Evolutionary conservation across 1,140 invertebrate species (phyloP).

Genomic region (Orius laevigatus): DNA sequence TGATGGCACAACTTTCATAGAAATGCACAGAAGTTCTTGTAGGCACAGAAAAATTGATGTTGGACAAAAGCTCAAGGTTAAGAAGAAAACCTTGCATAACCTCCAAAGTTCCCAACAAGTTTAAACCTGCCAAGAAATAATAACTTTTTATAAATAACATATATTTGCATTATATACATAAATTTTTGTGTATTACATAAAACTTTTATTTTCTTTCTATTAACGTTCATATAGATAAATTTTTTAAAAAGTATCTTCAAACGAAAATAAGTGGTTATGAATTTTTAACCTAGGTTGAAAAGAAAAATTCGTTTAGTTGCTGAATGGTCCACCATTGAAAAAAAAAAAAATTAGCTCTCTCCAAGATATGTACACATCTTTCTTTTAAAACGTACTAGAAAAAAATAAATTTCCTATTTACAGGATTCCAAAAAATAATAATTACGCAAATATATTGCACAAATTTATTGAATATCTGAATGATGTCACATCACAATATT

Average conservation of each 20-base stretch:
- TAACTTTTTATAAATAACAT: conserved; percentile 5
- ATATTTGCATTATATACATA: conserved; percentile 9
- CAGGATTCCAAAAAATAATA: conserved; percentile 1
- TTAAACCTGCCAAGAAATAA: background rate
- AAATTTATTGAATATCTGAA: background rate
- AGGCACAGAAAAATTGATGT: background rate
- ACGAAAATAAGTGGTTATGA: background rate
- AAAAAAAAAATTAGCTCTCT: conserved; percentile 4
- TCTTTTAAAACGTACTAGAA: background rate
- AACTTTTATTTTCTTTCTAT: no score
- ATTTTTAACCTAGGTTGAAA: background rate
- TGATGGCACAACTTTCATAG: no score
- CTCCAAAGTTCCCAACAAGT: background rate
- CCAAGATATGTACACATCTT: conserved; percentile 6
- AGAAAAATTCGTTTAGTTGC: no score
- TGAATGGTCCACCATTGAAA: no score
- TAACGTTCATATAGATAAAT: no score
- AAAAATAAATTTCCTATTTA: conserved; percentile 10
- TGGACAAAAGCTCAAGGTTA: background rate
- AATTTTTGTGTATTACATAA: no score
- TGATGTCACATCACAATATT: background rate
- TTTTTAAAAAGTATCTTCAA: background rate
- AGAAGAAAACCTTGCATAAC: background rate
- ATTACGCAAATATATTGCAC: conserved; percentile 12
- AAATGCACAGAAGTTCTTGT: background rate